Conservation (phyloP, 2,888 invertebrate genomes). For the Clanis bilineata region DNA sequence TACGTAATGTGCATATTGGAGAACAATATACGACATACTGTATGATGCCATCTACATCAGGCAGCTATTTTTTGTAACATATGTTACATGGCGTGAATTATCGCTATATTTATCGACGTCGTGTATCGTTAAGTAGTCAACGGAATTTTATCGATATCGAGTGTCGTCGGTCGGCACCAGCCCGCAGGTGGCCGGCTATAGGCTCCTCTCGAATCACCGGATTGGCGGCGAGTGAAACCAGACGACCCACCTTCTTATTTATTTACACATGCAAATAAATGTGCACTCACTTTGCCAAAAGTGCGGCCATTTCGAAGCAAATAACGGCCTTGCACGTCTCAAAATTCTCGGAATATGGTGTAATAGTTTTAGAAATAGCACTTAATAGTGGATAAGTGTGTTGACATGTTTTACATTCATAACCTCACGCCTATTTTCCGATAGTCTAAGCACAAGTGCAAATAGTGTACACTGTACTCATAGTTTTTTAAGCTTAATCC, state of each 20-base stretch:
- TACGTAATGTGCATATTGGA: constrained; percentile 70
- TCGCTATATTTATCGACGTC: background rate
- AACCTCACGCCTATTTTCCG: too few relatives aligned
- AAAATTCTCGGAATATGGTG: background rate
- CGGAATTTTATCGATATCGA: constrained; percentile 23
- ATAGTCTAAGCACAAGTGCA: too few relatives aligned
- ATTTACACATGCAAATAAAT: constrained; percentile 68
- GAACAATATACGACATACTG: constrained; percentile 37
- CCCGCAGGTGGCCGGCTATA: constrained; percentile 28
- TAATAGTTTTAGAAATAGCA: background rate
- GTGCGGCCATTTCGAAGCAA: background rate
- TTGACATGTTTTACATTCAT: too few relatives aligned
- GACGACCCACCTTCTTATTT: constrained; percentile 55
- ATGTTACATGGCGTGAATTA: background rate
- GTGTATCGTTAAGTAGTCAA: background rate
- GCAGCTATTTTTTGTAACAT: background rate
- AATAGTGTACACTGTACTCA: too few relatives aligned
- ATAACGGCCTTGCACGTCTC: constrained; percentile 10
- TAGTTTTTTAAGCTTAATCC: too few relatives aligned
- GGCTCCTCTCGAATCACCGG: constrained; percentile 20
- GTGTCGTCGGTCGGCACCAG: constrained; percentile 21
- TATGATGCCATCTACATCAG: constrained; percentile 9
- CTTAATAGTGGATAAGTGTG: too few relatives aligned
- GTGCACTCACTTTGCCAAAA: constrained; percentile 29
- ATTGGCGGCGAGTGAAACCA: constrained; percentile 37